A percentile compares a stretch with the other conserved stretches of the same genome.
Conservation (phyloP, 2,113 vertebrate genomes). For the Paraplagusia blochii region DNA sequence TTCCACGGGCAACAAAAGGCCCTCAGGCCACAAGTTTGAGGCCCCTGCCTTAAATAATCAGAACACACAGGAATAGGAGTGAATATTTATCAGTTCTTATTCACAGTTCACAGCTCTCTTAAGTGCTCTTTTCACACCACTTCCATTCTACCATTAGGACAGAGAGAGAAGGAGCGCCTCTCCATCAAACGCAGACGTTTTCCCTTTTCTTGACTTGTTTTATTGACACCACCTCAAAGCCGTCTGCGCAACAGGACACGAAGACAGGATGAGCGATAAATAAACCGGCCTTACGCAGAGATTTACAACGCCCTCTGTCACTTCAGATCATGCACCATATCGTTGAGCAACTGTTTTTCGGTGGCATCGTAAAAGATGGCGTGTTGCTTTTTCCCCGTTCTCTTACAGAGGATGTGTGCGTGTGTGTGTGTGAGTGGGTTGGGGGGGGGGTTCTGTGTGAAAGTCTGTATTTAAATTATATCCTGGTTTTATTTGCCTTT, state of each 20-base stretch:
- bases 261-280: not conserved
- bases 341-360: too few relatives aligned
- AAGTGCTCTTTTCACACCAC: not conserved
- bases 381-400: not conserved
- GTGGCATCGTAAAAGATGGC: too few relatives aligned
- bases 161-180: not conserved
- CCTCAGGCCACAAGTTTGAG: too few relatives aligned
- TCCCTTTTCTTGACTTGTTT: not conserved
- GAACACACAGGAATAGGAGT: not conserved
- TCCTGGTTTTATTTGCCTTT: too few relatives aligned
- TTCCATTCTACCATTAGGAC: not conserved
- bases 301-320: too few relatives aligned
- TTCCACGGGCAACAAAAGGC: too few relatives aligned
- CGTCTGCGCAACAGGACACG: not conserved
- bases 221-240: not conserved
- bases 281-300: not conserved
- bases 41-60: too few relatives aligned
- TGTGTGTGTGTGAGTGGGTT: too few relatives aligned
- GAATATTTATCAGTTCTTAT: not conserved
- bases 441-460: too few relatives aligned
- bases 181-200: not conserved
- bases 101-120: not conserved
- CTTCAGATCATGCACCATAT: too few relatives aligned
- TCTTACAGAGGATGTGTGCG: not conserved
- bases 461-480: too few relatives aligned